Evolutionary conservation across 2,113 vertebrate genomes (phyloP).

Genomic region (Rostratula benghalensis): DNA sequence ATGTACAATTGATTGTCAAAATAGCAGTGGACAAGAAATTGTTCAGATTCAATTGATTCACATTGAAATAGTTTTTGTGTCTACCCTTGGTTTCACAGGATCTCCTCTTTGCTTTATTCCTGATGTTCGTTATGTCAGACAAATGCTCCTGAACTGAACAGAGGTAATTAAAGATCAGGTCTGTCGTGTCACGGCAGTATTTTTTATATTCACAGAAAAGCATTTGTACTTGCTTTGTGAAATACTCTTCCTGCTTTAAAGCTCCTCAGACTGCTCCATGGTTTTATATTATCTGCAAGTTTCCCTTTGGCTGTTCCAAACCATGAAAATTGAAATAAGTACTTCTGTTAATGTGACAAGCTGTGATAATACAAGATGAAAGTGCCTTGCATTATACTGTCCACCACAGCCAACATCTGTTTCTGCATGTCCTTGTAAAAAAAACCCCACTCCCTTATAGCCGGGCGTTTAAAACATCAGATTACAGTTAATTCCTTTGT

Average conservation of each 20-base stretch:
- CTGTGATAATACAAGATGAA: neutral
- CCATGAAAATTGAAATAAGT: neutral
- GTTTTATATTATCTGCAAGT: neutral
- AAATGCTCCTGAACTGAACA: neutral
- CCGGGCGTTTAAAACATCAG: neutral
- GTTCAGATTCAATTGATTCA: neutral
- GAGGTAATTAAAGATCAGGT: conserved; percentile 3
- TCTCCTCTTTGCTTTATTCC: neutral
- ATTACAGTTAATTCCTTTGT: neutral
- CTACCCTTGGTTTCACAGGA: neutral
- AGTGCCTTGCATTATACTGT: neutral
- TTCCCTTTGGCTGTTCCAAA: neutral
- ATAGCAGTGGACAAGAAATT: neutral
- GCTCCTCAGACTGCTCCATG: neutral
- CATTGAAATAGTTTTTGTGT: neutral
- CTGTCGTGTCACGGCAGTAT: neutral
- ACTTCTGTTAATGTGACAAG: neutral
- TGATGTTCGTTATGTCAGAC: neutral
- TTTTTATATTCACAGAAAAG: neutral
- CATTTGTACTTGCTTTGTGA: neutral
- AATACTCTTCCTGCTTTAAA: neutral
- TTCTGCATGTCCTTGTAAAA: neutral
- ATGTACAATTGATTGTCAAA: neutral
- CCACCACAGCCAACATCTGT: neutral
- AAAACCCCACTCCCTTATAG: neutral